Evolutionary conservation across 2,113 vertebrate species (phyloP).

Genomic region (Aldabrachelys gigantea): DNA sequence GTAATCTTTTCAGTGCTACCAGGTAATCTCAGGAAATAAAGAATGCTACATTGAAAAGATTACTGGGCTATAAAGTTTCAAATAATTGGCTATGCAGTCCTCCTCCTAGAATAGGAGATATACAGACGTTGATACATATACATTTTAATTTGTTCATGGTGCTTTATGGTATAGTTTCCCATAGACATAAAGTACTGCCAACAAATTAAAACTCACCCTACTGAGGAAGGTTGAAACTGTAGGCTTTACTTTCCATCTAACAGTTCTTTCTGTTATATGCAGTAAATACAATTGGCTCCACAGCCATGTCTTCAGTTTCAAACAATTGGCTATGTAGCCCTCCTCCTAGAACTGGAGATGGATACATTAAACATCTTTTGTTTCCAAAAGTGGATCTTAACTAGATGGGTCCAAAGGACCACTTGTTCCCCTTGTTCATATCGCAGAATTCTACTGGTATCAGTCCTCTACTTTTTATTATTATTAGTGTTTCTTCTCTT

Average conservation of each 20-base stretch:
- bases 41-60: neutral
- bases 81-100: neutral
- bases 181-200: neutral
- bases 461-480: fast-evolving
- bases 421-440: neutral
- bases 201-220: neutral
- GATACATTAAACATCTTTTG: neutral
- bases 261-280: neutral
- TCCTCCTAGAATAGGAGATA: neutral
- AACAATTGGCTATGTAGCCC: neutral
- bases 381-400: neutral
- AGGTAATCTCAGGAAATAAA: neutral
- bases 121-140: neutral
- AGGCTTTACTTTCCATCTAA: neutral
- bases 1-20: neutral
- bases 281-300: neutral
- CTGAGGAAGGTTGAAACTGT: neutral
- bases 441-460: neutral
- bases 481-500: neutral
- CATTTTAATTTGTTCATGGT: neutral
- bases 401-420: neutral
- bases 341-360: neutral
- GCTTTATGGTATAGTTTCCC: neutral
- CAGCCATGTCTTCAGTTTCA: neutral
- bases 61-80: neutral